Evolutionary conservation across 2,113 vertebrate species (phyloP).

Genomic region (Anas platyrhynchos): DNA sequence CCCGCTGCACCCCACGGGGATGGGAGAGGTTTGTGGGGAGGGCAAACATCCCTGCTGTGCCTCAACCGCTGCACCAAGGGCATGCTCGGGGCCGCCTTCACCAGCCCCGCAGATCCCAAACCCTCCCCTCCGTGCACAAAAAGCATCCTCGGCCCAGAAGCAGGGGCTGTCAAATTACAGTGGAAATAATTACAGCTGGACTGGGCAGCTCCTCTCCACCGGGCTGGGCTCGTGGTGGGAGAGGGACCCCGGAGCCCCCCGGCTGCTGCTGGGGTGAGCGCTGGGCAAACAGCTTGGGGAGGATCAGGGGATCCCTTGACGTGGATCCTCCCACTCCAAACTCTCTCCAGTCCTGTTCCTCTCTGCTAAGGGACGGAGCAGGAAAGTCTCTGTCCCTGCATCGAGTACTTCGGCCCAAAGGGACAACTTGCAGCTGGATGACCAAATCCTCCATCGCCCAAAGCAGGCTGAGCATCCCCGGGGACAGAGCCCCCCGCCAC

Average conservation of each 20-base stretch:
- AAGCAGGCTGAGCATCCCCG: not conserved
- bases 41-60: not conserved
- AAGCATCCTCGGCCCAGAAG: not conserved
- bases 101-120: not conserved
- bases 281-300: conserved; percentile 47
- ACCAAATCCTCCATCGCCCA: not conserved
- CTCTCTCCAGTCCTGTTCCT: not conserved
- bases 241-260: not conserved
- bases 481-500: not conserved
- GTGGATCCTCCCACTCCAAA: not conserved
- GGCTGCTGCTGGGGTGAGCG: conserved; percentile 8
- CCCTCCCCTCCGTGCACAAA: accelerated
- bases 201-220: not conserved
- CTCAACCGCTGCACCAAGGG: not conserved
- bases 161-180: not conserved
- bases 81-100: accelerated
- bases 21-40: not conserved
- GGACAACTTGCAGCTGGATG: not conserved
- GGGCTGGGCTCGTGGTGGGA: not conserved
- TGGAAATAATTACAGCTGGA: not conserved
- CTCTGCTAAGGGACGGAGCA: not conserved
- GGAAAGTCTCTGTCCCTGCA: not conserved
- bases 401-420: not conserved
- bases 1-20: not conserved
- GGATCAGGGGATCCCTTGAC: conserved; percentile 16